Base-by-base conservation (phyloP, 2,797 vertebrate species). In the Intellagama lesueurii region DNA sequence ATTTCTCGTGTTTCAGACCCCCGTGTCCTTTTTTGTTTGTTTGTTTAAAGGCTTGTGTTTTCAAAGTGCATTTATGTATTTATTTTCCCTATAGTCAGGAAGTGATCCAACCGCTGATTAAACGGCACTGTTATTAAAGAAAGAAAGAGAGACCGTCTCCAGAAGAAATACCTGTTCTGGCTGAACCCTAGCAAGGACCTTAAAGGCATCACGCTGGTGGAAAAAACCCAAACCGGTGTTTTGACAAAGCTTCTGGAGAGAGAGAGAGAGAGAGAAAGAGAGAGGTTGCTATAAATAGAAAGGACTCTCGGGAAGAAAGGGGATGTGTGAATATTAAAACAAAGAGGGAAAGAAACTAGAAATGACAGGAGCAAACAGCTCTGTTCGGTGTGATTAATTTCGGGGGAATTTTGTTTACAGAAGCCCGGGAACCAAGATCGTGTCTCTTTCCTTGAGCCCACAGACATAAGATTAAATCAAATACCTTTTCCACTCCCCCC, bases 331-430 rank as follows among this genome's bases (percentile, higher is more conserved):
- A 26, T n/a, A 60, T 47, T 79, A 85, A 56, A 89, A 80, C 11
- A 85, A 80, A 89, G 88, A 70, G n/a, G 19, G 22, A 84, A 70
- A 56, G 56, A 72, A 72, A 80, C 32, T 8, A 44, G 66, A 84
- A 84, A 73, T 35, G 85, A 69, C 85, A 87, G 69, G 75, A 88
- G 81, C n/a, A 81, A 40, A 78, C 44, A 83, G 82, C 66, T 89
- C 88, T 89, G 88, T 64, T 56, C 26, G 11, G 75, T 79, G 79
- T 89, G 82, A 85, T 89, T 85, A 84, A 80, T 80, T 84, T 47
- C 24, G n/a, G 73, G 28, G 22, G 14, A 80, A 56, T 35, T 79
- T 84, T 89, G 76, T 85, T 89, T 79, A 72, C 82, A 40, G 70
- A 80, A 28, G 49, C 32, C 11, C 1, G 52, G 75, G 16, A 35